Percentiles rank a stretch among this genome's conserved stretches.
Conservation (phyloP, 2,888 invertebrate species). For the Tenodera sinensis region DNA sequence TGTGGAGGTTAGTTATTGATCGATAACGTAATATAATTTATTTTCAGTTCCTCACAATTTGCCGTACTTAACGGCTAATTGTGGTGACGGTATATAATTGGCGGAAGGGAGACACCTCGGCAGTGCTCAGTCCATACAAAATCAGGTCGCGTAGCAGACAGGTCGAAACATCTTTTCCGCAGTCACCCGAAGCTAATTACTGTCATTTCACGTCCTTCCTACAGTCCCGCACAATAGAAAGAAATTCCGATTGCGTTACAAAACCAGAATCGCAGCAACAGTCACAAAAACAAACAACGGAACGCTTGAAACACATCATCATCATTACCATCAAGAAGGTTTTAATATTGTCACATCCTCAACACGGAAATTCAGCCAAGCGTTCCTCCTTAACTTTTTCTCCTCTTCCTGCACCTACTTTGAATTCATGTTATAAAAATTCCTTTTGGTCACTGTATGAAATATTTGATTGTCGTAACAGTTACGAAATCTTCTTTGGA, state of each 20-base stretch:
- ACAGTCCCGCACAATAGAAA: background rate
- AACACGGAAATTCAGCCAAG: conserved; percentile 8
- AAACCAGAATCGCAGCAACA: background rate
- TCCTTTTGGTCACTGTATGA: too few relatives aligned
- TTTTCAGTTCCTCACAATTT: too few relatives aligned
- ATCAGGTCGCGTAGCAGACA: background rate
- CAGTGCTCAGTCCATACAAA: background rate
- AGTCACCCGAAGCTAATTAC: background rate
- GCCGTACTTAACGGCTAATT: too few relatives aligned
- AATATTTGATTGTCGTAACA: too few relatives aligned
- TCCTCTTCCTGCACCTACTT: background rate
- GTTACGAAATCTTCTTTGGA: too few relatives aligned
- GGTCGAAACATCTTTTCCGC: background rate
- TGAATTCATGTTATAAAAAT: background rate
- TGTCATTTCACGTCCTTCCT: background rate
- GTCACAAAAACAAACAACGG: background rate
- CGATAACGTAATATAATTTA: too few relatives aligned
- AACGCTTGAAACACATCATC: background rate
- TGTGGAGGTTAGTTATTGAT: too few relatives aligned
- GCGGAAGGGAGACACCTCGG: background rate
- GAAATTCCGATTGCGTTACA: background rate
- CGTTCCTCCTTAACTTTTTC: background rate
- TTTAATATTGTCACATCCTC: background rate
- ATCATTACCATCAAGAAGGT: background rate
- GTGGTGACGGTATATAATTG: too few relatives aligned